Conservation (phyloP, 2,797 vertebrate species). For the Thaleichthys pacificus region DNA sequence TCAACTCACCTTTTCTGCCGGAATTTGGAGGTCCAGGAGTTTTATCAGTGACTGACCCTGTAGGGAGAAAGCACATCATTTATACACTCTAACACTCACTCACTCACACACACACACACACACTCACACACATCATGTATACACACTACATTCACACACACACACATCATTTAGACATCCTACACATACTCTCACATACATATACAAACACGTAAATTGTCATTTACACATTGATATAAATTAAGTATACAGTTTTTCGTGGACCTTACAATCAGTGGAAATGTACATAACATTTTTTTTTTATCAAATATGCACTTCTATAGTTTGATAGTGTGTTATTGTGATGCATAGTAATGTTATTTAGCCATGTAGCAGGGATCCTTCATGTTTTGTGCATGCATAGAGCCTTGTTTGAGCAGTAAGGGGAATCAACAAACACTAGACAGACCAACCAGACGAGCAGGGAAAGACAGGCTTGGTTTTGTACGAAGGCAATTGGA, state of each 20-base stretch:
- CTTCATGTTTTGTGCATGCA: slow-evolving; percentile 59
- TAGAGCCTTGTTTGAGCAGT: slow-evolving; percentile 47
- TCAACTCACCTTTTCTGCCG: slow-evolving; percentile 96
- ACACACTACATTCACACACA: slow-evolving; percentile 9
- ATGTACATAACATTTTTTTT: neutral
- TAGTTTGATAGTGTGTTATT: no score
- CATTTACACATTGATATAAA: neutral
- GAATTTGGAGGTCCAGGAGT: slow-evolving; percentile 89
- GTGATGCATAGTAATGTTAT: neutral
- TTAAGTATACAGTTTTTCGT: neutral
- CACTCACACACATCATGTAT: slow-evolving; percentile 16
- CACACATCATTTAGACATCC: neutral
- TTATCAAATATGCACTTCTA: no score
- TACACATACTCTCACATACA: neutral
- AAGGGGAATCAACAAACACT: slow-evolving; percentile 24
- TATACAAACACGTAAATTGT: neutral
- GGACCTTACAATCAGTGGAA: neutral
- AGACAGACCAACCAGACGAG: slow-evolving; percentile 47
- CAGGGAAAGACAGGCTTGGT: slow-evolving; percentile 35
- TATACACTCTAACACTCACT: slow-evolving; percentile 19
- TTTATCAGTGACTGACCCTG: slow-evolving; percentile 97
- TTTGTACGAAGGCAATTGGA: slow-evolving; percentile 55
- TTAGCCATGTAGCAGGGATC: neutral
- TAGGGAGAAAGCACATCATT: slow-evolving; percentile 37
- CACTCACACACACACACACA: neutral